phyloP scores from a whole-genome alignment of 2,113 vertebrate species.

The Antigone vipio region DNA sequence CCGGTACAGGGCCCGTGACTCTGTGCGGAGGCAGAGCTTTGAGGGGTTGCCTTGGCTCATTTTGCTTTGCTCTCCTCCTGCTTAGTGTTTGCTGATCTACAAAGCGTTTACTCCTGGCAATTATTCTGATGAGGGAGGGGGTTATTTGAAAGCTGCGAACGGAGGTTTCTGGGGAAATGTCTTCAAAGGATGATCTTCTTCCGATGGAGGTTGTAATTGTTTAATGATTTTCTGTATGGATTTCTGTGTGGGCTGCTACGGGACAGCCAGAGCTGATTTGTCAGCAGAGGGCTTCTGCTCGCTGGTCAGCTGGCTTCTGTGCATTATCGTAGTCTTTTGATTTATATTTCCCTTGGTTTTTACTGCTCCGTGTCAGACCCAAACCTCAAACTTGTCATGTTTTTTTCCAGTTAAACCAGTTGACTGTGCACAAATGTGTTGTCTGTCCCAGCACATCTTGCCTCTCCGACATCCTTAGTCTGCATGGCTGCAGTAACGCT shows the following conservation, averaged over 20 bases:
- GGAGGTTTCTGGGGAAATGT: background rate
- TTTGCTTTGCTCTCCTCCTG: background rate
- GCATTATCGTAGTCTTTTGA: background rate
- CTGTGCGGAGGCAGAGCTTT: background rate
- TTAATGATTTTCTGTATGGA: constrained; percentile 51
- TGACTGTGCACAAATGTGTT: background rate
- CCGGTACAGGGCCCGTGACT: rapidly evolving
- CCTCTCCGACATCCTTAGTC: background rate
- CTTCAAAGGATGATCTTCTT: constrained; percentile 40
- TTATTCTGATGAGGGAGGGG: background rate
- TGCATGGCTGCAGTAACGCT: background rate
- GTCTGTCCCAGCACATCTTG: background rate
- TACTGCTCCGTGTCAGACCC: background rate
- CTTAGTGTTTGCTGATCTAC: background rate
- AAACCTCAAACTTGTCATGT: background rate
- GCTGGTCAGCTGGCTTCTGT: background rate
- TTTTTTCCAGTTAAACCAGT: background rate
- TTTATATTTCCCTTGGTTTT: background rate
- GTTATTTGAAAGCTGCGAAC: background rate
- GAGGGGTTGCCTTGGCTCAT: rapidly evolving
- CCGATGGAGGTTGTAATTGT: constrained; percentile 27
- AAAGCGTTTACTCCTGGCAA: background rate
- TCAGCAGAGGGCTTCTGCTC: background rate
- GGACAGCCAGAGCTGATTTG: background rate
- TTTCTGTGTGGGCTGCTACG: background rate